These are phyloP conservation scores for Pelmatolapia mariae DNA, from an alignment of 2,113 vertebrate genomes.

Conservation along the genomic window DNA sequence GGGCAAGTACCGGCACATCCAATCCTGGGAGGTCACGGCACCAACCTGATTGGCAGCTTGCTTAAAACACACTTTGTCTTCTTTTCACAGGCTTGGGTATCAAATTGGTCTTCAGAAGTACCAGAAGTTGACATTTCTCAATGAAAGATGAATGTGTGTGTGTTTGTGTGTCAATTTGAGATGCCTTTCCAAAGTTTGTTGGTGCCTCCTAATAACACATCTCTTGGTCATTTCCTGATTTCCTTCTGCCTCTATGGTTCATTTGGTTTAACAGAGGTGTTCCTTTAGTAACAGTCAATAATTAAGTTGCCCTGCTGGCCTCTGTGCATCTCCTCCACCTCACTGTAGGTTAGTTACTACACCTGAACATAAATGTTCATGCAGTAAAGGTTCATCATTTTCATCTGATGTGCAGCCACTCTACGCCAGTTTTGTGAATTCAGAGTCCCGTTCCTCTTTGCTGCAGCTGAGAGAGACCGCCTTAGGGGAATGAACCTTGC, in stretches of 20 bases:
- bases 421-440: constrained; percentile 55
- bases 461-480: constrained; percentile 11
- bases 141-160: not conserved
- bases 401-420: not conserved
- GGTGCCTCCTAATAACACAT: not conserved
- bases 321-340: not conserved
- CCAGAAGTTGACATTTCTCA: constrained; percentile 7
- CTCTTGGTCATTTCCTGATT: not conserved
- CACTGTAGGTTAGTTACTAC: constrained; percentile 1
- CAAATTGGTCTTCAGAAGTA: not conserved
- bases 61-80: not conserved
- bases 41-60: constrained; percentile 11
- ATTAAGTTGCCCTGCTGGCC: not conserved
- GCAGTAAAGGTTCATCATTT: constrained; percentile 37
- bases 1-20: not conserved
- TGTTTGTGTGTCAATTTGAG: not conserved
- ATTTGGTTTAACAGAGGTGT: constrained; percentile 38
- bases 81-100: constrained; percentile 4
- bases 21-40: constrained; percentile 8
- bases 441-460: constrained; percentile 43
- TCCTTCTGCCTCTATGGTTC: not conserved
- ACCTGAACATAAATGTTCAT: constrained; percentile 39
- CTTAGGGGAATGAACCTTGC: constrained; percentile 81
- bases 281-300: constrained; percentile 35
- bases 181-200: not conserved